Conservation (phyloP, 2,888 invertebrate genomes). For the Carcina quercana region DNA sequence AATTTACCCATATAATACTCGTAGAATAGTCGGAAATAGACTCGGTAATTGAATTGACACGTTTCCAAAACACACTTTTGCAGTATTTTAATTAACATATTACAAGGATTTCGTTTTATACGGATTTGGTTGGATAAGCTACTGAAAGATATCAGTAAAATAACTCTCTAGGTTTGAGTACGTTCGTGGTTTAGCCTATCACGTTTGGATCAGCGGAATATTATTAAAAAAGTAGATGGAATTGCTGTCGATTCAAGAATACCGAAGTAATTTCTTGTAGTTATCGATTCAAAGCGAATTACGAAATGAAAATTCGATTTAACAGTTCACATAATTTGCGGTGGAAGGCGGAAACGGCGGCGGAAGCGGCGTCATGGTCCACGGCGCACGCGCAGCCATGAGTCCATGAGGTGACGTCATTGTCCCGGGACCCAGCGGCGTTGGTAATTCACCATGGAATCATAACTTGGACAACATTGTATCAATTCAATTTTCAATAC, state of each 20-base stretch:
- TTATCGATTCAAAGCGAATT: constrained; percentile 8
- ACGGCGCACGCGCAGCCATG: constrained; percentile 43
- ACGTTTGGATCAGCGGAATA: neutral
- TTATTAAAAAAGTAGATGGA: neutral
- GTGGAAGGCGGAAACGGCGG: constrained; percentile 62
- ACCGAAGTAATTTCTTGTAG: too few species aligned
- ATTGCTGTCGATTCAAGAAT: too few species aligned
- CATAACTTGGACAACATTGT: neutral
- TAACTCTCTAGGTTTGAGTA: too few species aligned
- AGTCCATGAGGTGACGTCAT: constrained; percentile 50
- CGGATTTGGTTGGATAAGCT: too few species aligned
- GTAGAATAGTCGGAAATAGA: too few species aligned
- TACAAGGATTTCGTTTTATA: too few species aligned
- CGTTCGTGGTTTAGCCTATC: constrained; percentile 3
- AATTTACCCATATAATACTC: too few species aligned
- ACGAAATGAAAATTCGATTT: constrained; percentile 49
- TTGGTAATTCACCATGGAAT: constrained; percentile 7
- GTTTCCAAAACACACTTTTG: too few species aligned
- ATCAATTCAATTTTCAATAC: constrained; percentile 5
- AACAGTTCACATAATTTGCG: constrained; percentile 56
- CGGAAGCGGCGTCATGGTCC: constrained; percentile 68
- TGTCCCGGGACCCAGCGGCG: constrained; percentile 26
- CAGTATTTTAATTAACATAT: too few species aligned
- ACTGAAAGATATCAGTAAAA: too few species aligned
- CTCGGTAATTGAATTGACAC: too few species aligned